Base-by-base conservation (phyloP, 2,797 vertebrate species). In the Melanotaenia boesemani region DNA sequence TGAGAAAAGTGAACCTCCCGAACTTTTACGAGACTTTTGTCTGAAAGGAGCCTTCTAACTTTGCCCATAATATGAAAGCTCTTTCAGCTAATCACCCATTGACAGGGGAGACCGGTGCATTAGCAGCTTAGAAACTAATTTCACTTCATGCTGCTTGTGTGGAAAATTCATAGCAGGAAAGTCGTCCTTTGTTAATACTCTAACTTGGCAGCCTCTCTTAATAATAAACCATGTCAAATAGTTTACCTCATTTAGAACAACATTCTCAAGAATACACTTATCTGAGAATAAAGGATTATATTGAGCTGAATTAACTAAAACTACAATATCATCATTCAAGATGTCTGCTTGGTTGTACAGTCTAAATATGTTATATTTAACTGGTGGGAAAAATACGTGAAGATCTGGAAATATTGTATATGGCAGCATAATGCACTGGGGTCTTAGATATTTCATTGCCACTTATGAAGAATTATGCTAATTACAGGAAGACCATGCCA, bases 1-100 rank as follows among this genome's bases (percentile, higher is more conserved):
- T 94, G 92, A 94, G 94, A 93, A 95, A 94, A 95, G 91, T 93
- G 93, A 95, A 94, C 92, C 90, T 89, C 76, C 74, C 86, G 86
- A 94, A 94, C 91, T 93, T 95, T 94, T 92, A 93, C 80, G 86
- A 91, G 90, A 74, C 83, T 86, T 88, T 88, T 48, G 80, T 90
- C 89, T 89, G 80, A 91, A 90, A 89, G 83, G 85, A 89, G 86
- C 84, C 88, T 56, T 57, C 80, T 88, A 92, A 91, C 89, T 92
- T 91, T 91, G 79, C 74, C 79, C 88, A 32, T 89, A 88, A 92
- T 87, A 92, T 86, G 81, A 88, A 91, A 87, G 87, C 74, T 81
- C 81, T 86, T 87, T 89, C 85, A 85, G 92, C 89, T 93, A 92
- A 93, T 92, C 90, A 89, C 86, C 84, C 80, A 84, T 72, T 84